These are phyloP conservation scores for Eristalis arbustorum DNA, from an alignment of 2,888 invertebrate genomes.

Conservation along the genomic window DNA sequence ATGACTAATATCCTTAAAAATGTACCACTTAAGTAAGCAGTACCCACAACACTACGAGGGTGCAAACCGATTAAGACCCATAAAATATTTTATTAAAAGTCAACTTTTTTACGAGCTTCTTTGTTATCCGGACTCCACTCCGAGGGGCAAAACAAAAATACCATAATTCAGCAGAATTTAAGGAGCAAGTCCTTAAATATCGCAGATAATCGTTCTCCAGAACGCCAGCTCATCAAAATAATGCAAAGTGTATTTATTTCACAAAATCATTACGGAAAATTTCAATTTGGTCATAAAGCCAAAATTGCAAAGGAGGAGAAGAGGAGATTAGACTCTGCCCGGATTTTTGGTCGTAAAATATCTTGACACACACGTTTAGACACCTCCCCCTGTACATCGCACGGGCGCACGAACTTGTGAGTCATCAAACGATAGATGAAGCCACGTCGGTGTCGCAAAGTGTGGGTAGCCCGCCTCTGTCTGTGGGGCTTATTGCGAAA, in stretches of 20 bases:
- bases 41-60: background rate
- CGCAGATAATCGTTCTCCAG: background rate
- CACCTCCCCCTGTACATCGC: background rate
- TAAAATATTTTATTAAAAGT: background rate
- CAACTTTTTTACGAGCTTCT: background rate
- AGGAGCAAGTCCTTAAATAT: background rate
- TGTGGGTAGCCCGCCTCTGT: background rate
- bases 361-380: background rate
- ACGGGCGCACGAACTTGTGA: background rate
- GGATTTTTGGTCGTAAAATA: constrained; percentile 10
- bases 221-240: constrained; percentile 14
- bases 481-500: background rate
- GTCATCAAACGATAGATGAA: background rate
- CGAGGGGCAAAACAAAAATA: background rate
- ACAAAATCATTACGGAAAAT: constrained; percentile 17
- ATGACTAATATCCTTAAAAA: background rate
- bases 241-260: background rate
- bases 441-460: background rate
- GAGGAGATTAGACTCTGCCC: background rate
- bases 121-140: background rate
- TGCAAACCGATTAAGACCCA: background rate
- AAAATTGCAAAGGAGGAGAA: background rate
- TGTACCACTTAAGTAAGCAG: background rate
- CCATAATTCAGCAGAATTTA: background rate
- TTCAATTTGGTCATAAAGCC: constrained; percentile 16